Evolutionary conservation across 2,113 vertebrate species (phyloP), one percentile per base, ranked within the genome.

Genomic region (Cynopterus brachyotis): DNA sequence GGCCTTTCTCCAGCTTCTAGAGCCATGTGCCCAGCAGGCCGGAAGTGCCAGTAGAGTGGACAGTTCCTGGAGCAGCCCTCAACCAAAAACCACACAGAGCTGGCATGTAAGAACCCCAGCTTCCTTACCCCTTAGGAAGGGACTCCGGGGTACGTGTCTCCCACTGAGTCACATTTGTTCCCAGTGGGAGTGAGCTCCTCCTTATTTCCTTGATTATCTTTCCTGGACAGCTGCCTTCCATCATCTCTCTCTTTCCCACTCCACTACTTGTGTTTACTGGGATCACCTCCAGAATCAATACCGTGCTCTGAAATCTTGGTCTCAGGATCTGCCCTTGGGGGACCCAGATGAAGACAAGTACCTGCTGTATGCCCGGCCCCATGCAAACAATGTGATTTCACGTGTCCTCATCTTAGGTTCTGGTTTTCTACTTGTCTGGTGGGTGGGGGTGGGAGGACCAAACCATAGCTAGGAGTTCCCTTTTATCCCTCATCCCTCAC

Each of bases 161-260:
- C 7, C 4, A 15, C 30, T 2, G 11, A 30, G 55, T 53, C 37
- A 57, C 8, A 0, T 4, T 4, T 57, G 28, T 32, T 17, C 4
- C 5, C 6, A 8, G 1, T 7, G 26, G 67, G 20, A 26, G 5
- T 8, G 15, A 37, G 26, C 28, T 11, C 66, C 26, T 64, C 59
- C 19, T 50, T 24, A 3, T 37, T 47, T 64, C 35, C 35, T 45
- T 40, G 26, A 5, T 40, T 28, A 40, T 53, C 40, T 9, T 79
- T 30, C 30, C 17, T 53, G 47, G 15, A n/a, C 20, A 67, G 40
- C 64, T 72, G 69, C 26, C 7, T 40, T 26, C 47, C 57, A 5
- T 66, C 13, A 30, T 79, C 40, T 8, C 9, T 32, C 45, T 88
- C 0, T 28, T 17, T 40, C 60, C 9, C 28, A 50, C 40, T 62